Conservation (phyloP, 2,797 vertebrate species). For the Dendrocincla fuliginosa region DNA sequence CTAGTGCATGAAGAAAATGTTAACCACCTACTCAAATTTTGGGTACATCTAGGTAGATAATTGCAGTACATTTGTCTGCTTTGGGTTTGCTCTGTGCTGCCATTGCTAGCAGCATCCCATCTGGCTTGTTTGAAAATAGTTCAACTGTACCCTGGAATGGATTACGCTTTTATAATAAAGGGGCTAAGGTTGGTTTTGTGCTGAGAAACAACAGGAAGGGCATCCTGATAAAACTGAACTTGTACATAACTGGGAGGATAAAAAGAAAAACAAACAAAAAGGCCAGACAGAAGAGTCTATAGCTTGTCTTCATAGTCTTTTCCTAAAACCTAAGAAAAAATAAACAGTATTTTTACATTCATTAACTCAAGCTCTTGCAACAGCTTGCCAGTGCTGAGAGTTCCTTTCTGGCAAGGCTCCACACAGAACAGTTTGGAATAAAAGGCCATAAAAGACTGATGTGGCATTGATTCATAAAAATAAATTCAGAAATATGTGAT, state of each 20-base stretch:
- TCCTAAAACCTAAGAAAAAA: not conserved
- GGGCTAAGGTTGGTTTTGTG: not conserved
- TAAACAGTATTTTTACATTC: not conserved
- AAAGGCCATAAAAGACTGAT: slow-evolving; percentile 37
- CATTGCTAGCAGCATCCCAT: not conserved
- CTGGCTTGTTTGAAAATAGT: not conserved
- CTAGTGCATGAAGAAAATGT: not conserved
- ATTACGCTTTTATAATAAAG: not conserved
- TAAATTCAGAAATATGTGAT: slow-evolving; percentile 25
- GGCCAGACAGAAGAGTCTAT: not conserved
- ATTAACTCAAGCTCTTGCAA: not conserved
- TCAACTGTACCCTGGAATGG: not conserved
- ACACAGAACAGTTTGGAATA: slow-evolving; percentile 19
- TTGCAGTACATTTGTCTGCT: not conserved
- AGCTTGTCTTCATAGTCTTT: not conserved
- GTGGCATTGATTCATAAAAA: slow-evolving; percentile 59
- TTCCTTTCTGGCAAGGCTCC: slow-evolving; percentile 19
- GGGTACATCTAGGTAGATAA: not conserved
- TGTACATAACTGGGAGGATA: not conserved
- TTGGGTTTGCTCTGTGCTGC: not conserved
- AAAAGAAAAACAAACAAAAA: not conserved
- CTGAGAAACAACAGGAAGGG: not conserved
- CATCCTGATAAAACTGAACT: not conserved
- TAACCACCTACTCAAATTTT: not conserved
- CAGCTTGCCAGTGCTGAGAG: not conserved